Percentiles rank a stretch among this genome's conserved stretches.
These are phyloP conservation scores for Smutsia gigantea DNA, from an alignment of 2,797 vertebrate genomes.

Conservation along the genomic window DNA sequence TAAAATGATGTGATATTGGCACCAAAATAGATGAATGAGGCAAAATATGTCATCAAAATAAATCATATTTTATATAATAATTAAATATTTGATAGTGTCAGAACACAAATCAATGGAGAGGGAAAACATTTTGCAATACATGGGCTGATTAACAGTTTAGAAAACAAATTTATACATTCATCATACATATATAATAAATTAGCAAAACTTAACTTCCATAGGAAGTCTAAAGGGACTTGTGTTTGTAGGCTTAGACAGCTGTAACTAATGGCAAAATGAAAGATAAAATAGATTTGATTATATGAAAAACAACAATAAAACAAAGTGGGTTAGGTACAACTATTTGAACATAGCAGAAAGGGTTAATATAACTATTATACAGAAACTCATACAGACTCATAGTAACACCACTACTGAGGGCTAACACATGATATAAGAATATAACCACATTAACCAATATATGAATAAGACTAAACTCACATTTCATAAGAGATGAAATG, in stretches of 20 bases:
- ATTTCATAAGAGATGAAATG: slow-evolving; percentile 43
- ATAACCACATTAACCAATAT: slow-evolving; percentile 11
- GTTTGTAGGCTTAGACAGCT: slow-evolving; percentile 28
- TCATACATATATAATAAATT: not conserved
- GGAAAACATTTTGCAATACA: slow-evolving; percentile 5
- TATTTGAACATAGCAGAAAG: slow-evolving; percentile 36
- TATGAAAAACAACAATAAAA: slow-evolving; percentile 27
- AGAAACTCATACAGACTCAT: not conserved
- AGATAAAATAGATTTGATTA: slow-evolving; percentile 52
- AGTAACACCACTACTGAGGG: not conserved
- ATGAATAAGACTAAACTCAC: slow-evolving; percentile 10
- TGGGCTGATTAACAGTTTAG: slow-evolving; percentile 38
- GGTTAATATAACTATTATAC: not conserved
- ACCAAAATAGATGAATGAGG: slow-evolving; percentile 49
- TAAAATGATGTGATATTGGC: slow-evolving; percentile 35
- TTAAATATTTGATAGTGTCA: slow-evolving; percentile 46
- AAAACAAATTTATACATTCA: not conserved
- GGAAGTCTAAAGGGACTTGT: not conserved
- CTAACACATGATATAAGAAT: not conserved
- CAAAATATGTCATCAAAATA: slow-evolving; percentile 48
- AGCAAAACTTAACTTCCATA: not conserved
- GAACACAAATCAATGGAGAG: not conserved
- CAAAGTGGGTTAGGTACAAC: not conserved
- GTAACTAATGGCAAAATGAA: slow-evolving; percentile 38
- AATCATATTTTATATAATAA: slow-evolving; percentile 33